Base-by-base conservation (phyloP, 2,888 invertebrate species). In the Drosophila neonasuta region DNA sequence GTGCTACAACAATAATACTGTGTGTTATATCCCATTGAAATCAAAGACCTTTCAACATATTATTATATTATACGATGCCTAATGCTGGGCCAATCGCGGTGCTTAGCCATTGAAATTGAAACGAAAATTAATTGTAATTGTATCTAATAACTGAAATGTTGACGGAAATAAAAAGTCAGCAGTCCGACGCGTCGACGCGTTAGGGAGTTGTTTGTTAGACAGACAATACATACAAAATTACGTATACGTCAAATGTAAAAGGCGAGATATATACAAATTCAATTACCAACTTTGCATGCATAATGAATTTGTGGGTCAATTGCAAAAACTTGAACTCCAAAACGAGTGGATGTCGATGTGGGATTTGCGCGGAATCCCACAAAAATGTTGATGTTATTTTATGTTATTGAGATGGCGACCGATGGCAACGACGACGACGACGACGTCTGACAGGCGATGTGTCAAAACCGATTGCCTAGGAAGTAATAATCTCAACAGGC, bases 231-330 rank as follows among this genome's bases (percentile, higher is more conserved):
- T 44, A 36, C 36, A 71, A 49, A 73, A 67, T 81, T 65, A 82
- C 71, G 74, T 63, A 57, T 77, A 67, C 63, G 77, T 67, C 79
- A 77, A 82, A 74, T 79, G 79, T 79, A 79, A 84, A 81, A 81
- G 79, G 74, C 77, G 69, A 24, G 4, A 24, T 24, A 76, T 70
- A 77, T 71, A 65, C 55, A 56, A 67, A 68, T 84, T 73, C 81
- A 77, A 74, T 80, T 86, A 68, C 61, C 69, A 70, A 52, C 74
- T 63, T 77, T 87, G 86, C 86, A 85, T 87, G 81, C 83, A 87
- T 84, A 87, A 85, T 85, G 86, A 87, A 83, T 85, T 87, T 77
- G 62, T 87, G 78, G 85, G 86, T 85, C 86, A 87, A 84, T 86
- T 84, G 80, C 78, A 71, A 74, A 83, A 73, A 81, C 85, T 85